Evolutionary conservation across 2,888 invertebrate genomes (phyloP).

Genomic region (Lypha dubia): DNA sequence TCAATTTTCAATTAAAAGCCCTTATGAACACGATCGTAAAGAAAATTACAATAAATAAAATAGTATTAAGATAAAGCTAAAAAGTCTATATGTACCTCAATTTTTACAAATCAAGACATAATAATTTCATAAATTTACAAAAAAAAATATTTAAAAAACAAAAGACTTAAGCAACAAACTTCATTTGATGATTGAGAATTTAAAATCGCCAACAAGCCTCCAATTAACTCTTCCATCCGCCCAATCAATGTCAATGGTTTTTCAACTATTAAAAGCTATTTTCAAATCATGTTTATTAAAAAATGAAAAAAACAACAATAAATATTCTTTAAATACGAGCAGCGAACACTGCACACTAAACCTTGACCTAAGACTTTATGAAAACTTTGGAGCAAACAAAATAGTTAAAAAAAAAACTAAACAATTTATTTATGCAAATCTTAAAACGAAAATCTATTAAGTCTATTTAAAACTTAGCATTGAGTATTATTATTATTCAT

Average conservation of each 20-base stretch:
- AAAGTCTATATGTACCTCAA: too few relatives aligned
- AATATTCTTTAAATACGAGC: conserved; percentile 15
- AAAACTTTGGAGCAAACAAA: not conserved
- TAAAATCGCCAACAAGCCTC: conserved; percentile 5
- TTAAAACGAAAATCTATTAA: conserved; percentile 24
- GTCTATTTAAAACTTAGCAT: conserved; percentile 48
- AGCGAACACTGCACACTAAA: conserved; percentile 42
- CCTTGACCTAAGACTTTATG: conserved; percentile 61
- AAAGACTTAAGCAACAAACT: conserved; percentile 6
- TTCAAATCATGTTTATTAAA: not conserved
- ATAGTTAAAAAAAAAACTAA: conserved; percentile 19
- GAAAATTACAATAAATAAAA: too few relatives aligned
- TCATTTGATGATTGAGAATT: not conserved
- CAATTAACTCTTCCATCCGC: conserved; percentile 48
- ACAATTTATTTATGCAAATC: conserved; percentile 52
- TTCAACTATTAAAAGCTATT: conserved; percentile 5
- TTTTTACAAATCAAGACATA: too few relatives aligned
- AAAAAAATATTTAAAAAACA: not conserved
- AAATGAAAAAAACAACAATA: too few relatives aligned
- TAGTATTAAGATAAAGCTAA: too few relatives aligned
- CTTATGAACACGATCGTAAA: too few relatives aligned
- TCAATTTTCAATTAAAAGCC: too few relatives aligned
- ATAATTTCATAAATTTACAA: too few relatives aligned
- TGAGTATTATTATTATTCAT: conserved; percentile 46
- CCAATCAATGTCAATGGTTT: not conserved